Conservation (phyloP, 2,888 invertebrate species). For the Steinernema hermaphroditum region DNA sequence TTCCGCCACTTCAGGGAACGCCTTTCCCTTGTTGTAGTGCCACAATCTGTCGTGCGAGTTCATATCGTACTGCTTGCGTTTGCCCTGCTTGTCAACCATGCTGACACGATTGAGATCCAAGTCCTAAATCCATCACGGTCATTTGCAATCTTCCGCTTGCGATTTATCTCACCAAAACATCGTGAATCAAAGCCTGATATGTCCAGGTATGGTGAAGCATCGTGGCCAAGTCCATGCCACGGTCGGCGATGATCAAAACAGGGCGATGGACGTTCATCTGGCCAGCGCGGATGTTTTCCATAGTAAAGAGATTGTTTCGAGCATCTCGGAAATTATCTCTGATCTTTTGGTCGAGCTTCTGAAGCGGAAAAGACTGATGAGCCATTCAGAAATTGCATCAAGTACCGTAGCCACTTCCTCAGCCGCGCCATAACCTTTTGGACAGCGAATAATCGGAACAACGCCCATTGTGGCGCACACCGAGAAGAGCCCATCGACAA, state of each 20-base stretch:
- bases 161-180: constrained; percentile 74
- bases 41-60: constrained; percentile 83
- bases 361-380: constrained; percentile 34
- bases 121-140: constrained; percentile 70
- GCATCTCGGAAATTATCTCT: constrained; percentile 94
- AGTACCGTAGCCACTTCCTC: constrained; percentile 83
- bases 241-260: constrained; percentile 85
- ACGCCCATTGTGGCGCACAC: constrained; percentile 93
- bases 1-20: constrained; percentile 82
- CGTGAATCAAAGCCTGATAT: constrained; percentile 95
- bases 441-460: constrained; percentile 87
- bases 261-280: constrained; percentile 74
- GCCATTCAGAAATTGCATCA: not conserved
- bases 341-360: constrained; percentile 90
- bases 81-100: constrained; percentile 75
- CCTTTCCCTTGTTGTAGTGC: constrained; percentile 79
- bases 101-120: constrained; percentile 83
- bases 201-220: constrained; percentile 99
- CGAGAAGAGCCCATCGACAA: constrained; percentile 94
- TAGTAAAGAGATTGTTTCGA: constrained; percentile 86
- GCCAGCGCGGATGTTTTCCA: constrained; percentile 71
- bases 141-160: constrained; percentile 15
- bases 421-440: constrained; percentile 86
- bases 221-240: constrained; percentile 78
- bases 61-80: constrained; percentile 85